phyloP scores from a whole-genome alignment of 92 coral and sea anemone genomes.

The Meandrina meandrites region DNA sequence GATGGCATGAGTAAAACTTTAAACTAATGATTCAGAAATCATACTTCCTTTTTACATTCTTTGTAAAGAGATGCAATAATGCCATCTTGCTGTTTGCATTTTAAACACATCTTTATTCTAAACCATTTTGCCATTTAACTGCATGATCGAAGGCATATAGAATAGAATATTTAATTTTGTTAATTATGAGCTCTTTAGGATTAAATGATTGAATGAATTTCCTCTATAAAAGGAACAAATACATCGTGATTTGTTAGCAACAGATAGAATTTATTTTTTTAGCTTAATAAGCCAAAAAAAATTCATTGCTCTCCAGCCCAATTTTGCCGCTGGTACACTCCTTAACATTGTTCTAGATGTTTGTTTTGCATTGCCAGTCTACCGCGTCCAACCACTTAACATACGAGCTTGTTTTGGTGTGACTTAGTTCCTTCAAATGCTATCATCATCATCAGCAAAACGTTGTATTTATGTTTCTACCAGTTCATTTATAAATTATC shows the following conservation, averaged over 20 bases:
- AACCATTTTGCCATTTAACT: background rate
- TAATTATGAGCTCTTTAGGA: background rate
- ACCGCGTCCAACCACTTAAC: background rate
- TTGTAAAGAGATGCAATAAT: background rate
- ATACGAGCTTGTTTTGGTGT: background rate
- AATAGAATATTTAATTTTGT: background rate
- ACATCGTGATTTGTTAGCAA: background rate
- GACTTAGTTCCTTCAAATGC: background rate
- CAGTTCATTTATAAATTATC: background rate
- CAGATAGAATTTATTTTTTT: background rate
- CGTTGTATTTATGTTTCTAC: background rate
- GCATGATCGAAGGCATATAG: background rate
- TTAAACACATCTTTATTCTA: background rate
- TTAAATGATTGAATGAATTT: background rate
- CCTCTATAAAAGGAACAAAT: background rate
- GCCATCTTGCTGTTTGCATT: background rate
- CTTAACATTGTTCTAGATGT: too few relatives aligned
- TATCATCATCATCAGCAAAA: background rate
- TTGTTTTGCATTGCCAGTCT: background rate
- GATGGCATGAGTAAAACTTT: background rate
- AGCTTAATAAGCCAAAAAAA: too few relatives aligned
- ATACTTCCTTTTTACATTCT: background rate
- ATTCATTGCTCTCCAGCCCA: too few relatives aligned
- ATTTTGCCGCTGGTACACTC: too few relatives aligned
- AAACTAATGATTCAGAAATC: background rate